Percentiles rank a stretch among this genome's conserved stretches.
Conservation (phyloP, 2,888 invertebrate genomes). For the Tinea trinotella region DNA sequence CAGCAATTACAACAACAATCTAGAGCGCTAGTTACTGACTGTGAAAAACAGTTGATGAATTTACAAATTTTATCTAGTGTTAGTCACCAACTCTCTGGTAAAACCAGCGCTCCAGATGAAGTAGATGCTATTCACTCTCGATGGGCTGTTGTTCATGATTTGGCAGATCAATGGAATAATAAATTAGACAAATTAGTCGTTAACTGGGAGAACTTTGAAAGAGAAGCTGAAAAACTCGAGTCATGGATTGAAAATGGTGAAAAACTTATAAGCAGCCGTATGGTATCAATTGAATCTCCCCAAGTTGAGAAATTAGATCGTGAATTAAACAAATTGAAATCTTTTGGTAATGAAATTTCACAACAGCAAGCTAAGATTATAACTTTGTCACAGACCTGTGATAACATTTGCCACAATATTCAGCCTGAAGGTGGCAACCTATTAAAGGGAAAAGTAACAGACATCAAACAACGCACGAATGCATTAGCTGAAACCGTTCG, state of each 20-base stretch:
- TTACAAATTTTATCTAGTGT: constrained; percentile 81
- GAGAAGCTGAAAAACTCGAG: constrained; percentile 81
- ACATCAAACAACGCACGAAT: constrained; percentile 81
- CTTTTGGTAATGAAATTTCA: constrained; percentile 87
- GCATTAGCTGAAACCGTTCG: constrained; percentile 84
- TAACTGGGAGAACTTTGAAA: constrained; percentile 88
- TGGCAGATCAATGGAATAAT: constrained; percentile 82
- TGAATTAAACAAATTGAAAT: constrained; percentile 82
- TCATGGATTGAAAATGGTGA: constrained; percentile 82
- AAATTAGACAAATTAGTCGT: constrained; percentile 84
- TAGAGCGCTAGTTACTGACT: constrained; percentile 81
- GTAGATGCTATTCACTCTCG: constrained; percentile 87
- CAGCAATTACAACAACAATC: constrained; percentile 81
- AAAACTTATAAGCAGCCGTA: constrained; percentile 71
- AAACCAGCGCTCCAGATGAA: constrained; percentile 85
- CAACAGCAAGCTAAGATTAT: constrained; percentile 89
- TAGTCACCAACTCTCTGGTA: constrained; percentile 82
- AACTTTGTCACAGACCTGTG: constrained; percentile 83
- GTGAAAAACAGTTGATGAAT: constrained; percentile 81
- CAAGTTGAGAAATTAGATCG: constrained; percentile 83
- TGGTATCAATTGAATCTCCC: constrained; percentile 76
- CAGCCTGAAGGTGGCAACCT: constrained; percentile 82
- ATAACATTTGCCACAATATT: constrained; percentile 82
- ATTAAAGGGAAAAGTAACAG: constrained; percentile 80
- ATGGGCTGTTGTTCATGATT: constrained; percentile 88